Conservation (phyloP, 1,140 invertebrate genomes). For the Hyles vespertilio region DNA sequence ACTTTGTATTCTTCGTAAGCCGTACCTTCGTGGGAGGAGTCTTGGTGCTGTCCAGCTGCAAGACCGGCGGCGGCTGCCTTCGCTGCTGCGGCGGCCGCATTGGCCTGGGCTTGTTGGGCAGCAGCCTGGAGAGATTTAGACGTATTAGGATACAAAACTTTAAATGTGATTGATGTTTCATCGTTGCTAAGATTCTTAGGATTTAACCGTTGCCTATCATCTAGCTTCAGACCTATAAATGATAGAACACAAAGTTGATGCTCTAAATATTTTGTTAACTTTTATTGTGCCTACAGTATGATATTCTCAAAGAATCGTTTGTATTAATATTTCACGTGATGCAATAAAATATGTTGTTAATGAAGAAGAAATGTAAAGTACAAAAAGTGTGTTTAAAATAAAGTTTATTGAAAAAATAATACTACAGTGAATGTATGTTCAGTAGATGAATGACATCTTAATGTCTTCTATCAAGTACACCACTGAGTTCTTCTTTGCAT, state of each 20-base stretch:
- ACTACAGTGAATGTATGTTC: not conserved
- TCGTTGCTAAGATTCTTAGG: not conserved
- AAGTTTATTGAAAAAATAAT: constrained; percentile 4
- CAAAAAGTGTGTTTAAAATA: not conserved
- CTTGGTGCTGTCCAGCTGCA: constrained; percentile 35
- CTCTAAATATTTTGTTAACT: not conserved
- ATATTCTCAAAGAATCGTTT: not conserved
- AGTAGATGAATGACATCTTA: constrained; percentile 43
- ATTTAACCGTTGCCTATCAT: not conserved
- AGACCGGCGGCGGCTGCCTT: constrained; percentile 63
- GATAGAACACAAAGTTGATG: not conserved
- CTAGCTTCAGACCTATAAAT: not conserved
- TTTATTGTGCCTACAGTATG: not conserved
- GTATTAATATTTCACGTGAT: not conserved
- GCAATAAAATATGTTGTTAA: no score
- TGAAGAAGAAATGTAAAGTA: not conserved
- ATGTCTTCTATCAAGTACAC: constrained; percentile 51
- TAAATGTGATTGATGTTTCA: no score
- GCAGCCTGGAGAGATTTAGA: constrained; percentile 39
- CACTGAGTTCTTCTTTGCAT: constrained; percentile 27
- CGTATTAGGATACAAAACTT: no score
- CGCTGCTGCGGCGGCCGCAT: constrained; percentile 60
- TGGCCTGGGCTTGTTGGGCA: constrained; percentile 59
- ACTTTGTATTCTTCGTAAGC: constrained; percentile 51
- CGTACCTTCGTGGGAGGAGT: constrained; percentile 66